Base-by-base conservation (phyloP, 2,113 vertebrate species). In the Natator depressus region DNA sequence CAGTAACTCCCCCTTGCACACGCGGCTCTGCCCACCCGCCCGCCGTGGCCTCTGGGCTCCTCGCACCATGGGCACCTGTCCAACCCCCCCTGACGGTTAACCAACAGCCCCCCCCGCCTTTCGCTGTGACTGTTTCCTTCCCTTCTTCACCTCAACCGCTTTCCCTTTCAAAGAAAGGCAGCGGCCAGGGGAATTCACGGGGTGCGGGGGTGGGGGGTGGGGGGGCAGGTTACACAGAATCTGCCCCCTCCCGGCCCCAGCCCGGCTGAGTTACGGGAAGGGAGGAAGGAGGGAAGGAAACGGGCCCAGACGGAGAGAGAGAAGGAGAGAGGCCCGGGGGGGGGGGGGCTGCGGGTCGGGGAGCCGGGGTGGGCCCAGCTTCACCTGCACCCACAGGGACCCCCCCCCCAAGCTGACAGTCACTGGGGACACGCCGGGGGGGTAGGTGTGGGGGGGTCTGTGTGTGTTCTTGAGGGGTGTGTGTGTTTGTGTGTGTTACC, bases 21-120 rank as follows among this genome's bases (percentile, higher is more conserved):
- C 17, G 4, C 8, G 5, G 12, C 31, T 7, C 14, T 2, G 12
- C 27, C 13, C 10, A 10, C 3, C 35, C 8, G 8, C 35, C 14
- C 7, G 35, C 62, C 16, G 2, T 3, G 16, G 62, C 59, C 59
- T 65, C 31, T 8, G 29, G 16, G 35, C 16, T 16, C 35, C 16
- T 4, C 62, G 14, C 13, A 6, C 59, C 14, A 31, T 1, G 5
- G 29, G 35, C 13, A 4, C 16, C 16, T 3, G 1, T 35, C 62
- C 62, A 6, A 19, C 62, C 62, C 2, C 12, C 57, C 25, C 59
- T 2, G 6, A 7, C 14, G 31, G 16, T 69, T 69, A 69, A 69
- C 62, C 62, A 29, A 10, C 10, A 31, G 10, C 14, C 62, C 35
- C 3, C 50, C 1, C 62, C 31, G 3, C 5, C 62, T 69, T n/a